Conservation (phyloP, 1,140 invertebrate species). For the Drosophila funebris region DNA sequence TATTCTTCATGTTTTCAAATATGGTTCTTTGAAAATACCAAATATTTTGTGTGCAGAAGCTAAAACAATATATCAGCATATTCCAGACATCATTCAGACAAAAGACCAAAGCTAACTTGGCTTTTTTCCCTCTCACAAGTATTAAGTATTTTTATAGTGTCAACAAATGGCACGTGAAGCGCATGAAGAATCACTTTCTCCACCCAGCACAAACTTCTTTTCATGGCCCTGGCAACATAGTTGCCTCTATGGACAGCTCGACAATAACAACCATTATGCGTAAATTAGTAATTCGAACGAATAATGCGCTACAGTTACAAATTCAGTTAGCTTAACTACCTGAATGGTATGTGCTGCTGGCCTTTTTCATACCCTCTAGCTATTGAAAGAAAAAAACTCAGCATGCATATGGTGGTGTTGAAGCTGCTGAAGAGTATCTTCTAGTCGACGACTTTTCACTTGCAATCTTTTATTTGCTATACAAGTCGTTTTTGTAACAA, state of each 20-base stretch:
- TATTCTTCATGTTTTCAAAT: background rate
- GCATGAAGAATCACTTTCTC: constrained; percentile 1
- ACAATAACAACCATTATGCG: constrained; percentile 38
- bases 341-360: background rate
- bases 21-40: too few relatives aligned
- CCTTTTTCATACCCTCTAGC: background rate
- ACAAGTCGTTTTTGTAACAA: constrained; percentile 72
- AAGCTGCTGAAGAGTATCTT: background rate
- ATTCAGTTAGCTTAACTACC: background rate
- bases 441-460: constrained; percentile 17
- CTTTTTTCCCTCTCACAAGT: background rate
- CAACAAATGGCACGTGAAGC: constrained; percentile 10
- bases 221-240: constrained; percentile 11
- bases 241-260: constrained; percentile 1
- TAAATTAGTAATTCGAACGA: constrained; percentile 51
- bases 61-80: background rate
- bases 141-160: constrained; percentile 12
- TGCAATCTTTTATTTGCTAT: constrained; percentile 32
- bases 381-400: too few relatives aligned
- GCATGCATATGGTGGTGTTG: too few relatives aligned
- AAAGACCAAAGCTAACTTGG: constrained; percentile 7
- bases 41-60: too few relatives aligned
- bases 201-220: background rate
- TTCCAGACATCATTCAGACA: background rate
- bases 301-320: constrained; percentile 25